Evolutionary conservation across 2,113 vertebrate species (phyloP).

Genomic region (Pampusana beccarii): DNA sequence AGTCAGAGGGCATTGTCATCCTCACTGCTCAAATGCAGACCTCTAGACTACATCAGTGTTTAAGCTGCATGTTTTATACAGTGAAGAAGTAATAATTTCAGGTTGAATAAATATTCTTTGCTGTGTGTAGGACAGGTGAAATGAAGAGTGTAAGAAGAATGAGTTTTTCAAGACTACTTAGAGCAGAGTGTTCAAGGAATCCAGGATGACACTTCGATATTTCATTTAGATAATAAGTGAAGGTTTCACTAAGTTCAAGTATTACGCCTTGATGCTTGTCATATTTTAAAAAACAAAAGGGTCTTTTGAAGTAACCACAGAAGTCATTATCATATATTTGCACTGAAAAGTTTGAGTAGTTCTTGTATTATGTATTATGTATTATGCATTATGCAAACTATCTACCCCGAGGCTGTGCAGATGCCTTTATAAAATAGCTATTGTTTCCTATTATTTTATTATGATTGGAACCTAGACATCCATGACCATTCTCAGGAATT

Average conservation of each 20-base stretch:
- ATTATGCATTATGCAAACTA: background rate
- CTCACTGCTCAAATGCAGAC: background rate
- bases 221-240: background rate
- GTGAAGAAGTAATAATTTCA: background rate
- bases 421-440: background rate
- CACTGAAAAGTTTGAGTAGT: background rate
- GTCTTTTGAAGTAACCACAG: background rate
- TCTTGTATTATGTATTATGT: background rate
- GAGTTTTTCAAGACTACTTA: background rate
- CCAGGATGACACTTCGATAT: background rate
- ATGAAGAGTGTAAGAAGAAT: background rate
- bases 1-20: background rate
- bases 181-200: background rate
- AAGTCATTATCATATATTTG: background rate
- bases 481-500: background rate
- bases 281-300: background rate
- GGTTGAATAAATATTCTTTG: background rate
- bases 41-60: background rate
- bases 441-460: background rate
- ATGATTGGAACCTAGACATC: background rate
- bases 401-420: background rate
- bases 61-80: background rate
- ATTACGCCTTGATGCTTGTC: background rate
- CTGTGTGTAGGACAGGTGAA: background rate
- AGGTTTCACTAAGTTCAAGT: background rate